Evolutionary conservation across 2,113 vertebrate genomes (phyloP).

Genomic region (Oplegnathus fasciatus): DNA sequence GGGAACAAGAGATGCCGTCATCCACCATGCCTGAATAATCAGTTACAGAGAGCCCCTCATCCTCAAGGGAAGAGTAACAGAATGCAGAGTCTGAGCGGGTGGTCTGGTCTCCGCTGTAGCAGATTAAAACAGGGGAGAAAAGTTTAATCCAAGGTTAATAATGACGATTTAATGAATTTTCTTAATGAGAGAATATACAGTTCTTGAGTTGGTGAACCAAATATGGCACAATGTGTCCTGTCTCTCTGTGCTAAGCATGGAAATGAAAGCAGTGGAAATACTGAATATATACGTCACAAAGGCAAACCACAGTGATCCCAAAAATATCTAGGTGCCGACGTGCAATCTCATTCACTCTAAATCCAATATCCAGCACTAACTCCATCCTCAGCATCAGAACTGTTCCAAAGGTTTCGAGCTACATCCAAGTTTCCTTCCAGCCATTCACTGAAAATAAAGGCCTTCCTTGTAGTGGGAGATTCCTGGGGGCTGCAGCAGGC

Average conservation of each 20-base stretch:
- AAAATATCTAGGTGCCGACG: slow-evolving; percentile 68
- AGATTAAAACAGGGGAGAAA: slow-evolving; percentile 56
- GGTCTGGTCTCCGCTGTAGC: slow-evolving; percentile 59
- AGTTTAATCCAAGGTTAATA: slow-evolving; percentile 64
- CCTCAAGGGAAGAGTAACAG: slow-evolving; percentile 62
- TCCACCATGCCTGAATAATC: slow-evolving; percentile 73
- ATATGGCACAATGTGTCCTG: slow-evolving; percentile 26
- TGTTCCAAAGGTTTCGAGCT: slow-evolving; percentile 65
- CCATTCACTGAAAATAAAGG: slow-evolving; percentile 79
- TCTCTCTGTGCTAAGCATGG: slow-evolving; percentile 33
- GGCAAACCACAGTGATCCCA: slow-evolving; percentile 60
- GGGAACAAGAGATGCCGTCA: slow-evolving; percentile 84
- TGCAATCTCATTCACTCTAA: slow-evolving; percentile 64
- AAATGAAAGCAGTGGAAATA: slow-evolving; percentile 69
- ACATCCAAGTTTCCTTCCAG: slow-evolving; percentile 80
- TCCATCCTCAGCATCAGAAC: slow-evolving; percentile 53
- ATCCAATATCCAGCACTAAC: slow-evolving; percentile 68
- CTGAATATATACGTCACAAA: slow-evolving; percentile 63
- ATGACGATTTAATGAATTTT: slow-evolving; percentile 44
- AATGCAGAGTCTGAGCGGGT: slow-evolving; percentile 60
- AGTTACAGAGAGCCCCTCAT: slow-evolving; percentile 57
- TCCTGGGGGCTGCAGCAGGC: slow-evolving; percentile 68
- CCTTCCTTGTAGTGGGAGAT: slow-evolving; percentile 76
- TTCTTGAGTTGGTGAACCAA: slow-evolving; percentile 11
- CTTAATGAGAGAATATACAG: slow-evolving; percentile 16